These are phyloP conservation scores for Lucinisca nassula DNA, from an alignment of 2,888 invertebrate species.

Conservation along the genomic window DNA sequence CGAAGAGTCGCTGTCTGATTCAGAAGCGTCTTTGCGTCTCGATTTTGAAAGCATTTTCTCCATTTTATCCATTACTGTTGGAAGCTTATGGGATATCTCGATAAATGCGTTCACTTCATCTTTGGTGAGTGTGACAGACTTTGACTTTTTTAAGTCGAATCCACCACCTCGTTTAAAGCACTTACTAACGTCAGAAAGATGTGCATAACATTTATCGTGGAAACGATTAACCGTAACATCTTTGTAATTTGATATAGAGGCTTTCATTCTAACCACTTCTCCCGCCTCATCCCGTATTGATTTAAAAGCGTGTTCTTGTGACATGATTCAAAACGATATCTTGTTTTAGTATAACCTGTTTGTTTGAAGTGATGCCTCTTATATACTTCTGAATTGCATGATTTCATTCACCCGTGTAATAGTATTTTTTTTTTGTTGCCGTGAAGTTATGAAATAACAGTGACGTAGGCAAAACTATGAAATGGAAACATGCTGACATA, in stretches of 20 bases:
- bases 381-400: no score
- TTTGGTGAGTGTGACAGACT: neutral
- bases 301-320: neutral
- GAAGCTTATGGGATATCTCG: neutral
- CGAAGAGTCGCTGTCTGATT: neutral
- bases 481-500: no score
- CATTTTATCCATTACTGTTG: neutral
- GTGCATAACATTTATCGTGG: neutral
- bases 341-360: no score
- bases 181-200: slow-evolving; percentile 5
- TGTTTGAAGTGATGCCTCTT: no score
- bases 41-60: neutral
- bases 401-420: no score
- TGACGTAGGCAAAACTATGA: neutral
- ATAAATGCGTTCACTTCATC: neutral
- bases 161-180: neutral
- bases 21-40: neutral
- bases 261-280: neutral
- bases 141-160: neutral
- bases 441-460: neutral
- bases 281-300: neutral
- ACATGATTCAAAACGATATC: neutral
- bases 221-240: neutral
- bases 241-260: neutral
- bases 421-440: neutral